Evolutionary conservation across 2,113 vertebrate species (phyloP).

Genomic region (Podiceps cristatus): DNA sequence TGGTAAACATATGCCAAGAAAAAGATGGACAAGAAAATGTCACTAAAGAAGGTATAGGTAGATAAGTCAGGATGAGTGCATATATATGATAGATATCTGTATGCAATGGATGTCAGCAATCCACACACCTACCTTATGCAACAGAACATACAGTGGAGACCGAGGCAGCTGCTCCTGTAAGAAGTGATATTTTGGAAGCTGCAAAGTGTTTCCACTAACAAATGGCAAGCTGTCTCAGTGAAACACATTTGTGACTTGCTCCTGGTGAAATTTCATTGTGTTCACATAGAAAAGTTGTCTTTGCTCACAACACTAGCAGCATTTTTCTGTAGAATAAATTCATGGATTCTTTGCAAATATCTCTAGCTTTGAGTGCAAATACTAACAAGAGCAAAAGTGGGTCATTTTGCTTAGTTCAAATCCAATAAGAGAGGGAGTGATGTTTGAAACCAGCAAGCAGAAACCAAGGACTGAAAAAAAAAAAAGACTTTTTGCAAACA

Average conservation of each 20-base stretch:
- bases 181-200: neutral
- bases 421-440: neutral
- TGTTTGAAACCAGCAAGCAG: neutral
- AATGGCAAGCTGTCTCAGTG: conserved; percentile 5
- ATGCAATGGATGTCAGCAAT: neutral
- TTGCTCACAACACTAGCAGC: neutral
- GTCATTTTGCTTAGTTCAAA: conserved; percentile 20
- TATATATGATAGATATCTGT: neutral
- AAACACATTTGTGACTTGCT: neutral
- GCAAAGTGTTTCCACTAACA: neutral
- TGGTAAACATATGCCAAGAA: neutral
- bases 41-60: neutral
- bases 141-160: neutral
- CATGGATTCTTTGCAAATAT: conserved; percentile 41
- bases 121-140: neutral
- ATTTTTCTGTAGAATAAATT: conserved; percentile 34
- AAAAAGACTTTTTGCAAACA: neutral
- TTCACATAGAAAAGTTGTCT: neutral
- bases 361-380: conserved; percentile 27
- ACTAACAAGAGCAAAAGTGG: conserved; percentile 58
- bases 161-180: neutral
- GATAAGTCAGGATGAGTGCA: neutral
- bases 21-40: neutral
- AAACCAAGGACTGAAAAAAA: neutral
- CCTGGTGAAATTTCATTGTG: neutral